Evolutionary conservation across 2,113 vertebrate species (phyloP).

Genomic region (Ranitomeya imitator): DNA sequence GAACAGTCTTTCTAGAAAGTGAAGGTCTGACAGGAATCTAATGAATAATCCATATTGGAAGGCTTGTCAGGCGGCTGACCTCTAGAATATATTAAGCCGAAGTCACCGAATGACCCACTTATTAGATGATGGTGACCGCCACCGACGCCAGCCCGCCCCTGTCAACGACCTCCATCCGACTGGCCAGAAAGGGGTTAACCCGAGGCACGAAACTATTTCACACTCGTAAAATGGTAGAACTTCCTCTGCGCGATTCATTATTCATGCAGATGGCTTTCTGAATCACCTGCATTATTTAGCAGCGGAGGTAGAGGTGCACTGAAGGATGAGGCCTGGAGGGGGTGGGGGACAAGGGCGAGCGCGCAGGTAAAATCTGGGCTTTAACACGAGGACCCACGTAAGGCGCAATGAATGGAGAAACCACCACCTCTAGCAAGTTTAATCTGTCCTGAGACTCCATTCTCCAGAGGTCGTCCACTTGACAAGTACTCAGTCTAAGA

Average conservation of each 20-base stretch:
- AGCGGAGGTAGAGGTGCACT: conserved; percentile 53
- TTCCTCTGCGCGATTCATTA: conserved; percentile 64
- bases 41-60: conserved; percentile 37
- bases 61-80: conserved; percentile 4
- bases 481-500: neutral
- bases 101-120: neutral
- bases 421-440: neutral
- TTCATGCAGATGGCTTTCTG: conserved; percentile 68
- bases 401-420: neutral
- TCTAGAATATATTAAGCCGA: conserved; percentile 8
- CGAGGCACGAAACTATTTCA: neutral
- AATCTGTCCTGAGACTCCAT: neutral
- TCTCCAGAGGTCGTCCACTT: neutral
- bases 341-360: neutral
- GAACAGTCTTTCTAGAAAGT: neutral
- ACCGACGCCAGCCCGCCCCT: neutral
- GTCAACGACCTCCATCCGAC: neutral
- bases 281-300: conserved; percentile 75
- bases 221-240: conserved; percentile 6
- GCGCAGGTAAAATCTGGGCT: neutral
- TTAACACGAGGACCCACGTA: neutral
- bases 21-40: conserved; percentile 18
- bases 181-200: neutral
- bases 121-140: neutral
- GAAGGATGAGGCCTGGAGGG: conserved; percentile 12